phyloP scores from a whole-genome alignment of 2,888 invertebrate genomes.

The Amitus sp. region DNA sequence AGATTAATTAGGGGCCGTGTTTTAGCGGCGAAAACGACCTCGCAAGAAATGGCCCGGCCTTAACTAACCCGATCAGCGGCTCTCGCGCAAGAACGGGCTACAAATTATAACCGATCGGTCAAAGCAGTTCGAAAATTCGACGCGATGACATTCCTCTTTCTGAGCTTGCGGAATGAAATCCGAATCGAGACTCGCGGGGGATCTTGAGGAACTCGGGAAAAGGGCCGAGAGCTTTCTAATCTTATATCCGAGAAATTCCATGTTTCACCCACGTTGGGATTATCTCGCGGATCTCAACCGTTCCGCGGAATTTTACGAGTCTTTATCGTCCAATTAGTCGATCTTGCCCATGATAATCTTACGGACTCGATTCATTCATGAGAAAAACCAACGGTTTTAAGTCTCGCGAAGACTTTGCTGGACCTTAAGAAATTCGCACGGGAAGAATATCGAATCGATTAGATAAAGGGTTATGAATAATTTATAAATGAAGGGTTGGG shows the following conservation, averaged over 20 bases:
- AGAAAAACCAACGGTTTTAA: background rate
- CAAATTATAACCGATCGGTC: constrained; percentile 62
- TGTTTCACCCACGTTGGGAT: constrained; percentile 57
- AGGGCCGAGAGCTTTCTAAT: constrained; percentile 42
- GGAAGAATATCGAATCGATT: constrained; percentile 20
- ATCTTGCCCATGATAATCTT: background rate
- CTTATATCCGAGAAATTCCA: no score
- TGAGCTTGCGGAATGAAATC: background rate
- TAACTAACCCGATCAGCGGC: constrained; percentile 42
- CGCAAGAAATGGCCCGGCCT: constrained; percentile 40
- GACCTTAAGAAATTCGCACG: no score
- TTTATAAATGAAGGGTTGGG: constrained; percentile 28
- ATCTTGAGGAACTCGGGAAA: constrained; percentile 39
- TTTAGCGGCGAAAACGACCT: constrained; percentile 59
- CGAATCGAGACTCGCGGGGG: constrained; percentile 7
- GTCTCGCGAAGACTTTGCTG: no score
- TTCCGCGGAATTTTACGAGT: constrained; percentile 57
- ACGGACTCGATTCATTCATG: background rate
- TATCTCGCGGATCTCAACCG: no score
- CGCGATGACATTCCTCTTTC: background rate
- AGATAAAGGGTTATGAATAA: constrained; percentile 31
- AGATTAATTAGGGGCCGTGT: constrained; percentile 63
- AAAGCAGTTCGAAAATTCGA: constrained; percentile 59
- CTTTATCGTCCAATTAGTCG: constrained; percentile 41
- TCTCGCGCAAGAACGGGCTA: constrained; percentile 62